Conservation (phyloP, 2,888 invertebrate genomes). For the Drosophila histrio region DNA sequence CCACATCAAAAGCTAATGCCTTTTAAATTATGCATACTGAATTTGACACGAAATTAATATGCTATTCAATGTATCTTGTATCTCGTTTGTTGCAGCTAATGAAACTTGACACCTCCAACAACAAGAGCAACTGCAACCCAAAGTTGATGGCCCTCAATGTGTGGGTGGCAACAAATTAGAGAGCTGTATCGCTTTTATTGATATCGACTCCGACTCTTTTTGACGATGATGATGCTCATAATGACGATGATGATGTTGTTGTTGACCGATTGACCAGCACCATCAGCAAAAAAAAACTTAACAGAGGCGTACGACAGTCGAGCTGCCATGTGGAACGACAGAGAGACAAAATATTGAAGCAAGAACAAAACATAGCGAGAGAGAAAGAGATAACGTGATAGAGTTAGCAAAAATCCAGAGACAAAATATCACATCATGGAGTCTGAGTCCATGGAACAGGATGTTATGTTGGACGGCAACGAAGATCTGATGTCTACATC, state of each 20-base stretch:
- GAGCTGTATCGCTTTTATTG: constrained; percentile 46
- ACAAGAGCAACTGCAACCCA: constrained; percentile 8
- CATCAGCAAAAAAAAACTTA: constrained; percentile 5
- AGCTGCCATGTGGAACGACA: constrained; percentile 41
- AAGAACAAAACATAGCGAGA: constrained; percentile 10
- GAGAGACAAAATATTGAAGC: constrained; percentile 5
- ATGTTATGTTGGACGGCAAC: constrained; percentile 55
- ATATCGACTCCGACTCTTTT: constrained; percentile 21
- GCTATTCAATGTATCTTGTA: constrained; percentile 38
- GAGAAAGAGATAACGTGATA: background rate
- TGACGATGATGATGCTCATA: constrained; percentile 11
- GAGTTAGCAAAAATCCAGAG: constrained; percentile 15
- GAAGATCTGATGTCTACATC: constrained; percentile 80
- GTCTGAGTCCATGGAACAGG: constrained; percentile 66
- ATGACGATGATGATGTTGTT: constrained; percentile 25
- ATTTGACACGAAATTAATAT: constrained; percentile 48
- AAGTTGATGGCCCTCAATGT: constrained; percentile 37
- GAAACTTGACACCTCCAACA: constrained; percentile 61
- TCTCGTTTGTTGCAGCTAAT: constrained; percentile 69
- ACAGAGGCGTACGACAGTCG: constrained; percentile 23
- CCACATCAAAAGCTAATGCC: constrained; percentile 43
- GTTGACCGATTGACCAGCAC: constrained; percentile 43
- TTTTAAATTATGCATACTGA: constrained; percentile 40
- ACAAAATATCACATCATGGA: constrained; percentile 52
- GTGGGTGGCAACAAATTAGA: constrained; percentile 54